Conservation (phyloP, 2,113 vertebrate genomes). For the Zapornia atra region DNA sequence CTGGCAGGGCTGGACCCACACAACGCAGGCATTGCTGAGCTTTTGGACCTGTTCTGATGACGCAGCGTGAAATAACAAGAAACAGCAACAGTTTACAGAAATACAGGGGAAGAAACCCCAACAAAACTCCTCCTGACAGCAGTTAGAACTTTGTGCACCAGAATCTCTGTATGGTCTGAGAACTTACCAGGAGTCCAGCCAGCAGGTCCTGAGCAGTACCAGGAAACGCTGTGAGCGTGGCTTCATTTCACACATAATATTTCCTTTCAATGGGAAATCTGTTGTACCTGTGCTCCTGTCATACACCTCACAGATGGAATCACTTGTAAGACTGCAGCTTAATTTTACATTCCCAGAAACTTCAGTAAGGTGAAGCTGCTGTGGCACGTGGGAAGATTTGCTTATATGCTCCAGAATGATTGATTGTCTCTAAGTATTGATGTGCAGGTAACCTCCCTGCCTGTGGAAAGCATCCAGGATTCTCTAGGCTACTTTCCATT, state of each 20-base stretch:
- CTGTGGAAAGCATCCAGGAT: background rate
- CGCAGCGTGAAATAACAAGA: rapidly evolving
- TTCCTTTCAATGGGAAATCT: background rate
- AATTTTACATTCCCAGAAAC: background rate
- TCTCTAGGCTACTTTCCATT: background rate
- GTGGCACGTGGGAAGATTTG: background rate
- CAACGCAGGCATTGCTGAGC: background rate
- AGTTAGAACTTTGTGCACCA: background rate
- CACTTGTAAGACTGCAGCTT: background rate
- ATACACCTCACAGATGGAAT: background rate
- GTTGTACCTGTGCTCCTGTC: background rate
- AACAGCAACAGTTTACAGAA: rapidly evolving
- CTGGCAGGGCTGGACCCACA: rapidly evolving
- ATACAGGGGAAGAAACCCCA: background rate
- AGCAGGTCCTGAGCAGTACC: rapidly evolving
- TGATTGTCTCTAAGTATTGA: background rate
- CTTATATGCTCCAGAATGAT: background rate
- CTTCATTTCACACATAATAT: background rate
- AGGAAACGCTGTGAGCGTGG: background rate
- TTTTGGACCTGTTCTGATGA: background rate
- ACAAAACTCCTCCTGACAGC: background rate
- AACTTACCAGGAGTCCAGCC: background rate
- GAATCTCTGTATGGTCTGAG: background rate
- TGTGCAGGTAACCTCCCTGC: background rate
- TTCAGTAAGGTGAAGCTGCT: background rate